phyloP scores from a whole-genome alignment of 2,113 vertebrate species.

The Ovibos moschatus region DNA sequence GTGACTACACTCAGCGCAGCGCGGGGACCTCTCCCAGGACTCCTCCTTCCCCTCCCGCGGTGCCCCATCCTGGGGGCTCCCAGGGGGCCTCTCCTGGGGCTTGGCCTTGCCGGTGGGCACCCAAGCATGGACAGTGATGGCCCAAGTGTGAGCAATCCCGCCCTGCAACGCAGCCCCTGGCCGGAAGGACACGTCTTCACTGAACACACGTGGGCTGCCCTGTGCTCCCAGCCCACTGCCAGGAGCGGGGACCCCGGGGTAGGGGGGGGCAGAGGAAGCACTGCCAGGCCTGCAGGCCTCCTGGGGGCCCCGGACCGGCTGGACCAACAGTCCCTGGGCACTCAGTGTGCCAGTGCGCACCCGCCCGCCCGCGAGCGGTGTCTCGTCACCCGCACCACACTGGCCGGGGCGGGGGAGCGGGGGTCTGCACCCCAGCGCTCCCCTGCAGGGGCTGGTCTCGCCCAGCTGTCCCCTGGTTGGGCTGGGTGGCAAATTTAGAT shows the following conservation, averaged over 20 bases:
- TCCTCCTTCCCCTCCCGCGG: background rate
- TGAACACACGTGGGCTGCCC: no score
- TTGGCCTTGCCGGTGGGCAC: background rate
- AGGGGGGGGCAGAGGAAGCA: no score
- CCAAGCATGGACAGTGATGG: no score
- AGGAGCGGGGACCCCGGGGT: no score
- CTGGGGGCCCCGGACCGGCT: background rate
- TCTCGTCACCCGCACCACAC: background rate
- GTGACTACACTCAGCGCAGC: conserved; percentile 64
- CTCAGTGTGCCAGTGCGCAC: accelerated
- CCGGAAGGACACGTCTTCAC: background rate
- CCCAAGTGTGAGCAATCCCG: no score
- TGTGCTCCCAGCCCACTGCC: no score
- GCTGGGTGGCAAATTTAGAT: conserved; percentile 15
- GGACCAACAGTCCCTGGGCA: background rate
- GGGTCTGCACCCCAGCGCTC: background rate
- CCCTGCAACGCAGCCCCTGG: background rate
- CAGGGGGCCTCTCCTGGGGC: background rate
- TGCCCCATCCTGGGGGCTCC: accelerated
- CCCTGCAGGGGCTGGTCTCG: background rate
- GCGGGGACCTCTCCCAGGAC: background rate
- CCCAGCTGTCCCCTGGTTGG: background rate
- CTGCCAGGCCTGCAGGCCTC: background rate
- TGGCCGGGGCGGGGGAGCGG: background rate
- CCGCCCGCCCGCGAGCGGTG: background rate